These are phyloP conservation scores for Neotoma lepida DNA, from an alignment of 2,113 vertebrate species.

Conservation along the genomic window DNA sequence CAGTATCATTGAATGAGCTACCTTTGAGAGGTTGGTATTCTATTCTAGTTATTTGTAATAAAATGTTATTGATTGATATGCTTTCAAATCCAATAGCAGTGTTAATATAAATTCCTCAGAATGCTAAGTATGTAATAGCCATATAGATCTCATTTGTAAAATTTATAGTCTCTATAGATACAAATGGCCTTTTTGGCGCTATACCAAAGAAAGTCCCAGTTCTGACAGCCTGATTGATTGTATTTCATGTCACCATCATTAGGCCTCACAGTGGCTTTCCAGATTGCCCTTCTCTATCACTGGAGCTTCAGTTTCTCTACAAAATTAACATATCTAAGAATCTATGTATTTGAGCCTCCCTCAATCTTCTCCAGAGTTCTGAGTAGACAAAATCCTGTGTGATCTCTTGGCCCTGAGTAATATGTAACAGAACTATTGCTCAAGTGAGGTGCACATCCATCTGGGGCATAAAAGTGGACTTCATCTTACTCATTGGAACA, in stretches of 20 bases:
- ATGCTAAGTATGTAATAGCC: neutral
- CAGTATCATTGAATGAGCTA: neutral
- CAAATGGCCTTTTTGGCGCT: neutral
- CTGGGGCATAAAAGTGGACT: neutral
- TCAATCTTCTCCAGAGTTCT: neutral
- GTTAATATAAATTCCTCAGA: constrained; percentile 14
- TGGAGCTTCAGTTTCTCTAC: neutral
- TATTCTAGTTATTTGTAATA: constrained; percentile 33
- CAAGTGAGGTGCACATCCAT: neutral
- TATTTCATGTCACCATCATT: neutral
- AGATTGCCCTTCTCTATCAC: neutral
- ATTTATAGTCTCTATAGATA: neutral
- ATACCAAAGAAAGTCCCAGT: neutral
- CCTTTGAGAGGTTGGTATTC: neutral
- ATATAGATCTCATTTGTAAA: constrained; percentile 45
- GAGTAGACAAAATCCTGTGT: neutral
- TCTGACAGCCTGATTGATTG: neutral
- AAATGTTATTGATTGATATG: neutral
- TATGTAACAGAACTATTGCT: neutral
- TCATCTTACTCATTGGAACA: neutral
- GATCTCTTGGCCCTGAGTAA: neutral
- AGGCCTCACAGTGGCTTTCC: neutral
- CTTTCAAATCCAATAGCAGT: neutral
- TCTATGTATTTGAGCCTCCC: neutral
- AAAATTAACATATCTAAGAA: neutral